Conservation (phyloP, 2,888 invertebrate genomes). For the Tupiocoris notatus region DNA sequence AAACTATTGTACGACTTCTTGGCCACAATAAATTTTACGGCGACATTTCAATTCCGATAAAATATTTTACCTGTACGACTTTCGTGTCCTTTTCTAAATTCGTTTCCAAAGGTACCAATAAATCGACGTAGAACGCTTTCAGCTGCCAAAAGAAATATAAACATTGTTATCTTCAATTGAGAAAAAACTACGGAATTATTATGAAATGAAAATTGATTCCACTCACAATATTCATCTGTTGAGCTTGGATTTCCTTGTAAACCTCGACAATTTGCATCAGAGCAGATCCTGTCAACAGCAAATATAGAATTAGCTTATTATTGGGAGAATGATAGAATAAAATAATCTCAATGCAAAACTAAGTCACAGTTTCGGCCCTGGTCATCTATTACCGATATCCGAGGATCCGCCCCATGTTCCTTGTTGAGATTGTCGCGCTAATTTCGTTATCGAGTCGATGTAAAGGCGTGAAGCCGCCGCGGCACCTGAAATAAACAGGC, state of each 20-base stretch:
- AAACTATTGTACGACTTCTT: too few species aligned
- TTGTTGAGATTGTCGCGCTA: constrained; percentile 86
- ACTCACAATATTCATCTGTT: constrained; percentile 93
- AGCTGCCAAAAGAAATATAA: constrained; percentile 61
- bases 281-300: constrained; percentile 78
- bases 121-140: constrained; percentile 91
- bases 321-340: too few species aligned
- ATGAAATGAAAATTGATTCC: too few species aligned
- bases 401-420: constrained; percentile 86
- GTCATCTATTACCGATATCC: constrained; percentile 75
- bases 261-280: constrained; percentile 90
- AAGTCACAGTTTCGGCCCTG: neutral
- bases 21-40: too few species aligned
- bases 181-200: too few species aligned
- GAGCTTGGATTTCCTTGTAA: constrained; percentile 89
- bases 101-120: constrained; percentile 87
- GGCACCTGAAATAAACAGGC: constrained; percentile 67
- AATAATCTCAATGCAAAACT: too few species aligned
- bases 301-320: too few species aligned
- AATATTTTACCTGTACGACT: constrained; percentile 75
- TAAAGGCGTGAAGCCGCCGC: constrained; percentile 84
- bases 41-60: neutral
- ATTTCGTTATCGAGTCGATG: constrained; percentile 82
- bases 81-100: constrained; percentile 92
- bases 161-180: neutral